Conservation (phyloP, 2,797 vertebrate genomes). For the Phrynocephalus forsythii region DNA sequence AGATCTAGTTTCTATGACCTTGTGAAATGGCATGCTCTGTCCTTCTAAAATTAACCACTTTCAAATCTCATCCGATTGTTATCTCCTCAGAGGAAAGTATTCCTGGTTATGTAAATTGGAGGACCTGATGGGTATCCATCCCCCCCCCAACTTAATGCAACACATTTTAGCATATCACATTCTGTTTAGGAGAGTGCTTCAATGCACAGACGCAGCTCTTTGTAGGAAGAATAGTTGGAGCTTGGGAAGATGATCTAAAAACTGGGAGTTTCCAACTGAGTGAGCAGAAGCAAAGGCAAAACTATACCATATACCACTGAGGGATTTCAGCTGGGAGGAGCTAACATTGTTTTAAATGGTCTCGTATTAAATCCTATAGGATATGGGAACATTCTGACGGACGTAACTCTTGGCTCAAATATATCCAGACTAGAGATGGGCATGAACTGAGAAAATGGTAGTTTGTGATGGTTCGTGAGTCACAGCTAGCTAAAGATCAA, state of each 20-base stretch:
- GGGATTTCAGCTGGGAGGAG: neutral
- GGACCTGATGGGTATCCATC: too few relatives aligned
- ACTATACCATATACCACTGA: neutral
- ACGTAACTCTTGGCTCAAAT: too few relatives aligned
- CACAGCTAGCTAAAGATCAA: too few relatives aligned
- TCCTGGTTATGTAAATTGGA: neutral
- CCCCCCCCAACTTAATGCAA: neutral
- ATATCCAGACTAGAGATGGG: too few relatives aligned
- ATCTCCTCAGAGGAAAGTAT: neutral
- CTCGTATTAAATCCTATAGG: neutral
- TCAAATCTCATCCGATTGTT: neutral
- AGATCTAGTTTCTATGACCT: neutral
- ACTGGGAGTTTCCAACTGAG: neutral
- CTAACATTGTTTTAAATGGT: neutral
- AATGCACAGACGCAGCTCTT: neutral
- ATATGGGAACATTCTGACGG: too few relatives aligned
- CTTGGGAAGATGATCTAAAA: neutral
- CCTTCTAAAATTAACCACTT: neutral
- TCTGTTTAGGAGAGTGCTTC: neutral
- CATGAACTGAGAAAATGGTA: too few relatives aligned
- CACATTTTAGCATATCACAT: too few relatives aligned
- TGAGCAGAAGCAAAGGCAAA: neutral
- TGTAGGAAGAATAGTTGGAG: neutral
- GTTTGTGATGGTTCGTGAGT: too few relatives aligned
- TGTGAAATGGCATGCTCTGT: neutral